These are phyloP conservation scores for Erinaceus europaeus DNA, from an alignment of 2,113 vertebrate species.

Conservation along the genomic window DNA sequence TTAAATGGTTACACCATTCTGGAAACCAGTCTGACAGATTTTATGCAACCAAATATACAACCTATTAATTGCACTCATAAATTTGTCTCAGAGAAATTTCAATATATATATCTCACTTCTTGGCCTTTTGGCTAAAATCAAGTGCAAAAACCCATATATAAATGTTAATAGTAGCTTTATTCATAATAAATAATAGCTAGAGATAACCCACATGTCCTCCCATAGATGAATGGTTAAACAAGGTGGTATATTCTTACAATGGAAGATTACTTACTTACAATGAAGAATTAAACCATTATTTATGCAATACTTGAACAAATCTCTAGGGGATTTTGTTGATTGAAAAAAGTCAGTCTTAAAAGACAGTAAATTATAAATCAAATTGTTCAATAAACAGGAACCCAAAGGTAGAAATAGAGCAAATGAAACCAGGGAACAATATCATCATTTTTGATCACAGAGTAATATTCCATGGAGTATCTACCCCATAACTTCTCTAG, in stretches of 20 bases:
- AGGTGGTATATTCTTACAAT: background rate
- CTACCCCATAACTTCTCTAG: too few species aligned
- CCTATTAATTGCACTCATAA: background rate
- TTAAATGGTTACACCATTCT: background rate
- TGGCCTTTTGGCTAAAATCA: too few species aligned
- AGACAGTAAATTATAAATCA: too few species aligned
- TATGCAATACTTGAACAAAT: background rate
- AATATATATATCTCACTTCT: too few species aligned
- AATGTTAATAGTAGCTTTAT: background rate
- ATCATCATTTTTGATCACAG: too few species aligned
- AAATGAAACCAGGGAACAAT: too few species aligned
- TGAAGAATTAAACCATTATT: background rate
- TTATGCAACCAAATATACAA: background rate
- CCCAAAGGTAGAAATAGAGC: too few species aligned
- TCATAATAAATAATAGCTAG: background rate
- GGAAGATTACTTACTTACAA: background rate
- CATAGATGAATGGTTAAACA: background rate
- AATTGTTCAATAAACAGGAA: too few species aligned
- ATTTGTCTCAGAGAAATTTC: background rate
- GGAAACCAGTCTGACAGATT: background rate
- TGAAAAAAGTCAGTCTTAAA: background rate
- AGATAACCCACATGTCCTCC: background rate
- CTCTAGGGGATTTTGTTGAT: background rate
- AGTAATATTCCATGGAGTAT: too few species aligned
- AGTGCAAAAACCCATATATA: background rate